Conservation (phyloP, 2,888 invertebrate genomes). For the Pristionchus exspectatus region DNA sequence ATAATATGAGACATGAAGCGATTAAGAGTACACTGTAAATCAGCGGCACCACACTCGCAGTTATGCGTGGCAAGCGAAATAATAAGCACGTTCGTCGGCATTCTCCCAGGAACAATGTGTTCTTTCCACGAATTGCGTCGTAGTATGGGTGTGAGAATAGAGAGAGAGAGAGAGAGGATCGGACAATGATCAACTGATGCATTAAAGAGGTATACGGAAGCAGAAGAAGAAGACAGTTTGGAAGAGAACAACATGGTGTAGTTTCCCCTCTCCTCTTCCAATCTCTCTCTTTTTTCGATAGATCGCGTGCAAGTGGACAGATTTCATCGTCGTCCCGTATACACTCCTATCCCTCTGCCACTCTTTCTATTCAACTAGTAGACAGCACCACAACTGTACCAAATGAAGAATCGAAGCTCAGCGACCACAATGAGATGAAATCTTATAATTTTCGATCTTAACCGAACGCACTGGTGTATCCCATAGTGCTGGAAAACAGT, state of each 20-base stretch:
- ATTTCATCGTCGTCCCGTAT: neutral
- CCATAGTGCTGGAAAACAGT: too few species aligned
- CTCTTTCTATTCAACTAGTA: neutral
- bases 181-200: neutral
- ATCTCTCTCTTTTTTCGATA: neutral
- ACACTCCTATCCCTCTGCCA: neutral
- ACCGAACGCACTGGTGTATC: too few species aligned
- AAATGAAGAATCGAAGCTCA: neutral
- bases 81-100: constrained; percentile 13
- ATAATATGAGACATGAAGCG: neutral
- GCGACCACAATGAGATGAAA: neutral
- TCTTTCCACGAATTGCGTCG: neutral
- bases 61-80: neutral
- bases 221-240: neutral
- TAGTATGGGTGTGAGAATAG: neutral
- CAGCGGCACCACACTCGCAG: neutral
- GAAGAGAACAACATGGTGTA: neutral
- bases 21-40: neutral
- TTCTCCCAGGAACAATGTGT: constrained; percentile 36
- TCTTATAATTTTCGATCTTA: too few species aligned
- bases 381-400: neutral
- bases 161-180: neutral
- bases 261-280: neutral
- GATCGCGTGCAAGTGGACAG: constrained; percentile 25
- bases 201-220: neutral